Base-by-base conservation (phyloP, 2,797 vertebrate species). In the Macroramphosus scolopax region DNA sequence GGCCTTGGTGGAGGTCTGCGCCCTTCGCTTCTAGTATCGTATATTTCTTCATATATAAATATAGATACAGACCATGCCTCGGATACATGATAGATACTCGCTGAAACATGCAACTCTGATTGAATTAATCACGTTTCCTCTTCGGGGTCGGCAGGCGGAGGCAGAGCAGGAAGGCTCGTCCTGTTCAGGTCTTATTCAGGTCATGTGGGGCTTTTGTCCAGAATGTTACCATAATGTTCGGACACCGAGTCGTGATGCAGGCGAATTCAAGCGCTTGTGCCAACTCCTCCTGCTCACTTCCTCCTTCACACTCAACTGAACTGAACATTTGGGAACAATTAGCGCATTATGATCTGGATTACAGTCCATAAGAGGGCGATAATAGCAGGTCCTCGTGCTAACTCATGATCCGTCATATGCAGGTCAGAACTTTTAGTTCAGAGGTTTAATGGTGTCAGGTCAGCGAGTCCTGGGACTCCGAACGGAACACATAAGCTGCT, bases 281-380 rank as follows among this genome's bases (percentile, higher is more conserved):
- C n/a, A n/a, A n/a, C n/a, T n/a, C n/a, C 9, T 29, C 13, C 29
- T 33, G 14, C 32, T 28, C 37, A n/a, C 28, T 8, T 39, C 41
- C 32, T 40, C 26, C 25, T 36, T 25, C 18, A 14, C 25, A 10
- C 25, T 17, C 29, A 50, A 7, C 37, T n/a, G 39, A 54, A 39
- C 39, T n/a, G n/a, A n/a, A n/a, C n/a, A 58, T 59, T 63, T 54
- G 25, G 34, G 41, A 69, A 63, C 60, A 54, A 55, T 65, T 54
- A 54, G 47, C 31, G 52, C 58, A 68, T 56, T 72, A 45, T 63
- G 17, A 54, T 53, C 30, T 54, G 58, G 55, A 65, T 68, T 54
- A 57, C 1, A 17, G 16, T 13, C 16, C n/a, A n/a, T n/a, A n/a
- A n/a, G n/a, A n/a, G n/a, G n/a, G n/a, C n/a, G n/a, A n/a, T n/a